Percentiles rank a stretch among this genome's conserved stretches.
Evolutionary conservation across 1,140 invertebrate species (phyloP).

Genomic region (Cyclina sinensis): DNA sequence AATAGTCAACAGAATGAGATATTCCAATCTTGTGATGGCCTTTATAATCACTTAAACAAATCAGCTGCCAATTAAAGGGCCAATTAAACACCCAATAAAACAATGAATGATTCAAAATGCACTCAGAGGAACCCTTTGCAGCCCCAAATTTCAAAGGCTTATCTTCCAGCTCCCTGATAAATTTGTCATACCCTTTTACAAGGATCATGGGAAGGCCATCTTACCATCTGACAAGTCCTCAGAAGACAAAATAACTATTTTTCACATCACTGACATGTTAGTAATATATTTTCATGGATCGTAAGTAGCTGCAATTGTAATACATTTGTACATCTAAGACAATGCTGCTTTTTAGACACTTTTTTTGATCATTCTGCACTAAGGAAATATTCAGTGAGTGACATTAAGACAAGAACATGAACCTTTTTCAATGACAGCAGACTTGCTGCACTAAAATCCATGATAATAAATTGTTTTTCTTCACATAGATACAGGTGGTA

Average conservation of each 20-base stretch:
- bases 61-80: constrained; percentile 18
- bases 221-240: background rate
- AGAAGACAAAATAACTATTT: background rate
- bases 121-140: background rate
- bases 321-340: no score
- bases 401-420: no score
- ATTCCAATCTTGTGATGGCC: background rate
- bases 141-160: background rate
- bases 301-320: background rate
- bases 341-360: no score
- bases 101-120: constrained; percentile 15
- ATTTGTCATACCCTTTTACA: constrained; percentile 25
- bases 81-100: constrained; percentile 25
- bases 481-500: no score
- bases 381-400: no score
- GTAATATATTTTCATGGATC: background rate
- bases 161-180: constrained; percentile 15
- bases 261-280: background rate
- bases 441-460: no score
- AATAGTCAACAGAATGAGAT: background rate
- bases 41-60: background rate
- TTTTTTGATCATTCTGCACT: no score
- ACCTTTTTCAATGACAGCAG: no score
- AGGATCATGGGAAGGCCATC: background rate
- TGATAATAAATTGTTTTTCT: no score